These are phyloP conservation scores for Meriones unguiculatus DNA, from an alignment of 2,113 vertebrate genomes.

Conservation along the genomic window DNA sequence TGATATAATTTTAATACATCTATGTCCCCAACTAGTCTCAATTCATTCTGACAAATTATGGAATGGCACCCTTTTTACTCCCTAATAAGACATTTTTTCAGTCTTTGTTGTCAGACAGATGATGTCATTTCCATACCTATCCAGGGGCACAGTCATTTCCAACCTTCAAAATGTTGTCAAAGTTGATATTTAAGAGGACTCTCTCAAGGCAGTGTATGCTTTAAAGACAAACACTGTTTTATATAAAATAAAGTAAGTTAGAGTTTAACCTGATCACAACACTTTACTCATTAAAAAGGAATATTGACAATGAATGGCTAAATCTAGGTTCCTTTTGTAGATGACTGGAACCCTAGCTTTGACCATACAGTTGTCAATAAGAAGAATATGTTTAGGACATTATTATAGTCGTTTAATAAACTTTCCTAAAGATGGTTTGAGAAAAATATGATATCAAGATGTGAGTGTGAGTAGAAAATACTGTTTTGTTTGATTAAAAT, in stretches of 20 bases:
- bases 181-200: too few relatives aligned
- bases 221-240: background rate
- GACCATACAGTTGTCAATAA: background rate
- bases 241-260: background rate
- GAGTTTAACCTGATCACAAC: background rate
- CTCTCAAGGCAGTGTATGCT: background rate
- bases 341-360: background rate
- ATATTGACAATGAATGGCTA: background rate
- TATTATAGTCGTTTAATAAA: background rate
- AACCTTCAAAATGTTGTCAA: background rate
- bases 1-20: background rate
- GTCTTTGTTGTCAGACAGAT: background rate
- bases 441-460: background rate
- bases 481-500: background rate
- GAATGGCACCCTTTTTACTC: background rate
- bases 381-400: too few relatives aligned
- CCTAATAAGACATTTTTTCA: background rate
- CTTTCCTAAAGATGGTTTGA: background rate
- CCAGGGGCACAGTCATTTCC: background rate
- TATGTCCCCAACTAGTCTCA: background rate
- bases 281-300: background rate
- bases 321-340: too few relatives aligned
- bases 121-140: too few relatives aligned
- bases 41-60: background rate
- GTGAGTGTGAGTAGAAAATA: background rate